A percentile compares a stretch with the other conserved stretches of the same genome.
Conservation (phyloP, 2,113 vertebrate species). For the Geococcyx californianus region DNA sequence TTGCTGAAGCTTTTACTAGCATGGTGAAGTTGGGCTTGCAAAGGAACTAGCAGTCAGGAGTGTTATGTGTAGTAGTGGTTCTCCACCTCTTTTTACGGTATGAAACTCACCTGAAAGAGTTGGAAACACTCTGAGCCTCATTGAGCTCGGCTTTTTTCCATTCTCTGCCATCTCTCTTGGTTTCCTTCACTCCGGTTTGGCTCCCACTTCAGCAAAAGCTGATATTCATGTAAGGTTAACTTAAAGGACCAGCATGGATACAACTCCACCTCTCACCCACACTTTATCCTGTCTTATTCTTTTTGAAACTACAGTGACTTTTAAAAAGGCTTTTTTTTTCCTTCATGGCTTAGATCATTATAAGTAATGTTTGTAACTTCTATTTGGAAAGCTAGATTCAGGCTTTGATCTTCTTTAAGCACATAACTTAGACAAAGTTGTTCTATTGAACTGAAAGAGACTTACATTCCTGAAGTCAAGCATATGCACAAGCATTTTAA, state of each 20-base stretch:
- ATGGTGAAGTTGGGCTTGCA: background rate
- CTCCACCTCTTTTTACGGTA: background rate
- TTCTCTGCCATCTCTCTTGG: background rate
- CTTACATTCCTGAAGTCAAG: slow-evolving; percentile 55
- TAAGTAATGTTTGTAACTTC: slow-evolving; percentile 19
- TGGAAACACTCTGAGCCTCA: background rate
- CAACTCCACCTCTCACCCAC: background rate
- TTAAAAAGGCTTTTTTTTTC: background rate
- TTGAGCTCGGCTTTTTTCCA: background rate
- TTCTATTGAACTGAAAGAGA: slow-evolving; percentile 42
- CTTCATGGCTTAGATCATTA: background rate
- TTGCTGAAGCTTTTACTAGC: background rate
- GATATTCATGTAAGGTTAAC: background rate
- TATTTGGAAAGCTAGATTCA: background rate
- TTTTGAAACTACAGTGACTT: background rate
- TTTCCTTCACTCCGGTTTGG: background rate
- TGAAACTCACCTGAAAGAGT: background rate
- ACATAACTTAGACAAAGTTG: slow-evolving; percentile 58
- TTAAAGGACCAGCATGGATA: background rate
- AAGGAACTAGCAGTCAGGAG: background rate
- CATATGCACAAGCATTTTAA: background rate
- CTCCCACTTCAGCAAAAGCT: background rate
- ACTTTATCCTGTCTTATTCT: background rate
- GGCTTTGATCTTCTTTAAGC: slow-evolving; percentile 53
- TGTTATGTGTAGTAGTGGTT: background rate